Percentiles rank a stretch among this genome's conserved stretches.
phyloP scores from a whole-genome alignment of 1,140 invertebrate species.

The Drosophila ironensis region DNA sequence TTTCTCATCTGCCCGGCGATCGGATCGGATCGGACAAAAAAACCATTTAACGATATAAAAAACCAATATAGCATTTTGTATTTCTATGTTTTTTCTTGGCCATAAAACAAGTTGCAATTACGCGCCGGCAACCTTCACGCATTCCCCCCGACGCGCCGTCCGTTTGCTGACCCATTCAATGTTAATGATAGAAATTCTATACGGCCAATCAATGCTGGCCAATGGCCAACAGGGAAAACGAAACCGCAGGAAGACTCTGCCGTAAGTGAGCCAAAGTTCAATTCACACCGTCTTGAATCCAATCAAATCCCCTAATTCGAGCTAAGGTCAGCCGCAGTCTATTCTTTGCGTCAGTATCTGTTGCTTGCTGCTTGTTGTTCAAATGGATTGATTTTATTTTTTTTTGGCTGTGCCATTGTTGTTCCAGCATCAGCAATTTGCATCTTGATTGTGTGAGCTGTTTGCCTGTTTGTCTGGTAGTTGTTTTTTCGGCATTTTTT shows the following conservation, averaged over 20 bases:
- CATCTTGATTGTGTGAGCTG: slow-evolving; percentile 66
- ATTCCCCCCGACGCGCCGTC: slow-evolving; percentile 51
- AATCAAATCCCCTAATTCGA: slow-evolving; percentile 55
- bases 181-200: slow-evolving; percentile 63
- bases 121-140: slow-evolving; percentile 64
- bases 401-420: slow-evolving; percentile 57
- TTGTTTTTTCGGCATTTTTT: slow-evolving; percentile 1
- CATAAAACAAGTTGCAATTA: slow-evolving; percentile 59
- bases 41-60: slow-evolving; percentile 63
- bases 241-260: slow-evolving; percentile 36
- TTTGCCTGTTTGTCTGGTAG: slow-evolving; percentile 5
- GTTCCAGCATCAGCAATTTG: slow-evolving; percentile 59
- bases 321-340: slow-evolving; percentile 60
- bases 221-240: background rate
- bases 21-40: slow-evolving; percentile 62
- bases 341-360: slow-evolving; percentile 21
- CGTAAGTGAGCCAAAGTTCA: slow-evolving; percentile 30
- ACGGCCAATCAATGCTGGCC: slow-evolving; percentile 42
- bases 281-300: slow-evolving; percentile 12
- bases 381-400: slow-evolving; percentile 76
- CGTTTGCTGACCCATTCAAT: slow-evolving; percentile 38
- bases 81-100: slow-evolving; percentile 11
- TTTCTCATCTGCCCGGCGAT: slow-evolving; percentile 76
- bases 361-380: slow-evolving; percentile 46
- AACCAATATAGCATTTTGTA: slow-evolving; percentile 37